Conservation (phyloP, 2,797 vertebrate genomes). For the Onychomys torridus region DNA sequence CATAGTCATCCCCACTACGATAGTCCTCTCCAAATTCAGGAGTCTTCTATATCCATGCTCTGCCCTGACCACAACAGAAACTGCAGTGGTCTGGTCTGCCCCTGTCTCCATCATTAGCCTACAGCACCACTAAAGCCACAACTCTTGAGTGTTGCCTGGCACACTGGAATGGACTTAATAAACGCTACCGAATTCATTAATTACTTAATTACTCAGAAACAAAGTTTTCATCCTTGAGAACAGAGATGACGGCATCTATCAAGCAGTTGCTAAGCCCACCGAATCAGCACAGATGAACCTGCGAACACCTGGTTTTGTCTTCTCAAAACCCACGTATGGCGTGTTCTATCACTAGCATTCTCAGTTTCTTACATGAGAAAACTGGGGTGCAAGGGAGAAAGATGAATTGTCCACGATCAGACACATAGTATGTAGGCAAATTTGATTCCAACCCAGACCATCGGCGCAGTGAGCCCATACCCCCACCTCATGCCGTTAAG, state of each 20-base stretch:
- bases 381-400: neutral
- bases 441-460: neutral
- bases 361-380: neutral
- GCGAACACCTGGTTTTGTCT: neutral
- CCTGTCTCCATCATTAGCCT: neutral
- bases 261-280: neutral
- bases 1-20: neutral
- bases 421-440: neutral
- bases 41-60: rapidly evolving
- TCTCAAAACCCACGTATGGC: neutral
- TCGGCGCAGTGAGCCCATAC: neutral
- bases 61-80: rapidly evolving
- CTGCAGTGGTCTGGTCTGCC: rapidly evolving
- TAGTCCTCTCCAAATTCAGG: neutral
- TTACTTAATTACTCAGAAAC: neutral
- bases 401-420: too few species aligned
- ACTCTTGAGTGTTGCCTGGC: too few species aligned
- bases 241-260: neutral
- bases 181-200: rapidly evolving
- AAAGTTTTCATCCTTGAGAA: neutral
- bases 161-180: rapidly evolving
- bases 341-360: rapidly evolving
- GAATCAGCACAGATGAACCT: neutral
- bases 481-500: neutral
- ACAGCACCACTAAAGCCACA: rapidly evolving